These are phyloP conservation scores for Drosophila watanabei DNA, from an alignment of 1,140 invertebrate species.

Conservation along the genomic window DNA sequence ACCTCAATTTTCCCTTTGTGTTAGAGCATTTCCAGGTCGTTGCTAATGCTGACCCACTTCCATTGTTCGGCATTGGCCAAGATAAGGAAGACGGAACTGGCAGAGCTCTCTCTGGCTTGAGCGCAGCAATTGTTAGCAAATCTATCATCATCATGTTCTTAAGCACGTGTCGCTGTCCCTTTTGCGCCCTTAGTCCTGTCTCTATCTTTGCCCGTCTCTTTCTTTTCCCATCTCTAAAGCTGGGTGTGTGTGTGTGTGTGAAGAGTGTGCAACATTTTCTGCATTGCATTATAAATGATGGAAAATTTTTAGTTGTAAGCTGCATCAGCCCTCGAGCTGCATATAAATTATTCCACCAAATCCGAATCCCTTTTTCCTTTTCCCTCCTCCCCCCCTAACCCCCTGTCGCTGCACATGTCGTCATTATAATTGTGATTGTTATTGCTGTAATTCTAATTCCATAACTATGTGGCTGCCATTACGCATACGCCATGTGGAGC, in stretches of 20 bases:
- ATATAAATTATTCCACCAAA: constrained; percentile 66
- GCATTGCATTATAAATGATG: constrained; percentile 78
- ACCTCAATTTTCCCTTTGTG: neutral
- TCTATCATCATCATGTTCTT: constrained; percentile 82
- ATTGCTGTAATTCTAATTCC: constrained; percentile 81
- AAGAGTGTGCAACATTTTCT: constrained; percentile 60
- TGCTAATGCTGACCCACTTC: constrained; percentile 17
- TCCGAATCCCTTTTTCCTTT: constrained; percentile 12
- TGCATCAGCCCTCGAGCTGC: constrained; percentile 62
- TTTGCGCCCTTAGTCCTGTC: too few species aligned
- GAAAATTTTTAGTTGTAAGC: constrained; percentile 74
- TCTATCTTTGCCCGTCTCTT: neutral
- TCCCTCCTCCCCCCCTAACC: neutral
- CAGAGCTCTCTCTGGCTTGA: constrained; percentile 52
- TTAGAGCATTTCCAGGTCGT: constrained; percentile 29
- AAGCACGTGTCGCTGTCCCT: constrained; percentile 65
- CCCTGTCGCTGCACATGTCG: constrained; percentile 8
- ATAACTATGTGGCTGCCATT: constrained; percentile 46
- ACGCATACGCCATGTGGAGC: constrained; percentile 35
- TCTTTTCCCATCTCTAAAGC: neutral
- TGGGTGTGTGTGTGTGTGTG: constrained; percentile 31
- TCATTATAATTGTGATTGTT: constrained; percentile 79
- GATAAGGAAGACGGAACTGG: constrained; percentile 27
- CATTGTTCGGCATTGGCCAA: constrained; percentile 49
- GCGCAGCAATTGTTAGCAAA: constrained; percentile 78